Evolutionary conservation across 2,888 invertebrate genomes (phyloP), one percentile per base, ranked within the genome.

Genomic region (Drosophila prostipennis): DNA sequence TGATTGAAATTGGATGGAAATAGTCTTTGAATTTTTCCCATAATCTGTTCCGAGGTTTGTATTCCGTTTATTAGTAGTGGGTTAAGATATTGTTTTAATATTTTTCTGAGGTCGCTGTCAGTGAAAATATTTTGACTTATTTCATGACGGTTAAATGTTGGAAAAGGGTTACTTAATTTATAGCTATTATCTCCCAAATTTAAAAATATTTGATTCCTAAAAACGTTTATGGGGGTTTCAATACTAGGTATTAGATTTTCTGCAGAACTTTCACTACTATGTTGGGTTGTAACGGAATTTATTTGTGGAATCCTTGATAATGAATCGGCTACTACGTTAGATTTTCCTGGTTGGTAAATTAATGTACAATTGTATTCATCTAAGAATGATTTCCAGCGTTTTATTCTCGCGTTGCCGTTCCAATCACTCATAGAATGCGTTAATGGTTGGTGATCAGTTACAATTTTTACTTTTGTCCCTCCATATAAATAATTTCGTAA

Each of bases 391-490:
- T 54, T 54, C 42, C 19, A 43, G 16, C 54, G 32, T n/a, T 40
- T 43, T 4, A 43, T 19, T 16, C 42, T 42, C 1, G n/a, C 8
- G 10, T 32, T 53, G 5, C 61, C 34, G n/a, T 57, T 68, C 39
- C 42, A 67, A 7, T 46, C 11, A 10, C 51, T 64, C 0, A 70
- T 4, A 10, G 53, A 53, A 13, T 45, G 37, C 1, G 40, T 58
- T 2, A 63, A 13, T 1, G 19, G 19, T 14, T 77, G 60, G 3
- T 74, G 69, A 29, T 74, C 71, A 2, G 77, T 76, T 16, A 48
- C 68, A 11, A 78, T 79, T 39, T 57, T 72, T 8, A 73, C 63
- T 26, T 72, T 77, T 3, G 48, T 79, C 90, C 91, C 34, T 90
- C 90, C 1, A 46, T 53, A 37, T 19, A 19, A 19, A 19, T 19